A percentile compares a stretch with the other conserved stretches of the same genome.
These are phyloP conservation scores for Paracyclopina nana DNA, from an alignment of 1,140 invertebrate genomes.

Conservation along the genomic window DNA sequence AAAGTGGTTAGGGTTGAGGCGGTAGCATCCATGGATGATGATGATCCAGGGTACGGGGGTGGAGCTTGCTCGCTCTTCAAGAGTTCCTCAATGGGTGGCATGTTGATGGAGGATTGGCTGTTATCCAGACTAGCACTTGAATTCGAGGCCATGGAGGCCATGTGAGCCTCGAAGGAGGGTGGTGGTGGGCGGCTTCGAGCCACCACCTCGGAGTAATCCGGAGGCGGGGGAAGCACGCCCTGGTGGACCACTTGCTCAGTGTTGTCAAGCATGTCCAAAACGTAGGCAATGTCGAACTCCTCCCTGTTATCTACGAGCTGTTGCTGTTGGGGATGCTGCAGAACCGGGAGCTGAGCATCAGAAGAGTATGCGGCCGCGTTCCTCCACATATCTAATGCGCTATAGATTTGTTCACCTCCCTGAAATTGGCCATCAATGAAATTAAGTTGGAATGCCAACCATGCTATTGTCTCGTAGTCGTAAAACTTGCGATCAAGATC, in stretches of 20 bases:
- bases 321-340: constrained; percentile 14
- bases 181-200: neutral
- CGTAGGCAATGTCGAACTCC: constrained; percentile 3
- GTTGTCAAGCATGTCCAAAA: constrained; percentile 2
- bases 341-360: constrained; percentile 34
- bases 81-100: neutral
- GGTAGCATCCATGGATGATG: no score
- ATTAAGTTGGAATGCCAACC: constrained; percentile 25
- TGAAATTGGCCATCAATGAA: neutral
- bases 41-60: no score
- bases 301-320: constrained; percentile 12
- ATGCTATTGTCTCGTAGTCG: constrained; percentile 17
- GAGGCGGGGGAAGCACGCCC: neutral
- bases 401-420: constrained; percentile 62
- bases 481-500: neutral
- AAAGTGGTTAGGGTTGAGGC: no score
- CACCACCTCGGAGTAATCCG: neutral
- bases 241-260: constrained; percentile 1
- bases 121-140: neutral
- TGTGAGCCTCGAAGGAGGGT: neutral
- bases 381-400: constrained; percentile 68
- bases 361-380: constrained; percentile 27
- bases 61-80: no score
- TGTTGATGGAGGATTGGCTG: neutral
- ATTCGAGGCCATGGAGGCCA: constrained; percentile 2